Evolutionary conservation across 2,113 vertebrate genomes (phyloP).

Genomic region (Platycercus adscitus): DNA sequence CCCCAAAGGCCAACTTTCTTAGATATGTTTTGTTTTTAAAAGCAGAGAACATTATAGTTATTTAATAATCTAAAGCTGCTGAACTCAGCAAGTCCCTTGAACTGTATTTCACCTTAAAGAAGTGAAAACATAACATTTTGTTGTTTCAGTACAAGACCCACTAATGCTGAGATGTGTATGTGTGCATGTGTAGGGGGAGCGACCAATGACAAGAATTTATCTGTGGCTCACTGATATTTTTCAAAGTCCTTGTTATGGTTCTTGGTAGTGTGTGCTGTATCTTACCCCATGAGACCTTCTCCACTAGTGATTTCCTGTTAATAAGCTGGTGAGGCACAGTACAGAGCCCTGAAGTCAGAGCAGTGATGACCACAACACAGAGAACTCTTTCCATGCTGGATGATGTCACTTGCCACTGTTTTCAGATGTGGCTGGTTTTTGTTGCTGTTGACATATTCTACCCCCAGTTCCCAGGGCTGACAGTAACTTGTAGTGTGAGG

Average conservation of each 20-base stretch:
- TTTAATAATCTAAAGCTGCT: not conserved
- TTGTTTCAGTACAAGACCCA: not conserved
- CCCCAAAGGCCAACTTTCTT: not conserved
- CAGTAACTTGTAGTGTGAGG: not conserved
- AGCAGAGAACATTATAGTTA: not conserved
- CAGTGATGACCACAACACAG: not conserved
- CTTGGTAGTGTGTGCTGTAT: not conserved
- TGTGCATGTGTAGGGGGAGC: not conserved
- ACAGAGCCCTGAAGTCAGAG: not conserved
- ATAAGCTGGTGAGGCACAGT: not conserved
- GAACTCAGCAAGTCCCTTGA: not conserved
- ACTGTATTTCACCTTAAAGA: not conserved
- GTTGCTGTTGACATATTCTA: not conserved
- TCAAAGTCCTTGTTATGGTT: not conserved
- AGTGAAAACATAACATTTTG: not conserved
- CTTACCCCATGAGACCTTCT: not conserved
- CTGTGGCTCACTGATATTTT: not conserved
- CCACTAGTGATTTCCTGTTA: not conserved
- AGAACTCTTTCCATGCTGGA: fast-evolving
- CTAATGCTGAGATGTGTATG: not conserved
- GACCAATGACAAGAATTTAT: not conserved
- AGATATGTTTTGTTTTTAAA: not conserved
- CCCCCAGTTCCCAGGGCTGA: not conserved
- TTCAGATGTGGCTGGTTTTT: not conserved
- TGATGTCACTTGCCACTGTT: not conserved